Conservation (phyloP, 2,113 vertebrate genomes). For the Vimba vimba region DNA sequence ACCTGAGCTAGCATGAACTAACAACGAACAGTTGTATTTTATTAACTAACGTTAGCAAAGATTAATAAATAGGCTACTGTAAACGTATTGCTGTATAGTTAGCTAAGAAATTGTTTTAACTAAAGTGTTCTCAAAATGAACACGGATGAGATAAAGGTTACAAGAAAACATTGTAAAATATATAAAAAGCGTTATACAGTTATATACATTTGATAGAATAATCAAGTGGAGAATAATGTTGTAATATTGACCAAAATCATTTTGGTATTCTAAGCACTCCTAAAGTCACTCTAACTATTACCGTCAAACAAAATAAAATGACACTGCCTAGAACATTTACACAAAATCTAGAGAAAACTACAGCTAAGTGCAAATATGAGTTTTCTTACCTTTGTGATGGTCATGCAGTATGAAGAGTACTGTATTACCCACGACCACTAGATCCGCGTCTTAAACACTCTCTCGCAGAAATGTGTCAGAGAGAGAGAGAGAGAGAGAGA, state of each 20-base stretch:
- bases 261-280: too few species aligned
- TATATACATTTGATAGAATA: neutral
- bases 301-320: neutral
- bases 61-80: neutral
- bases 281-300: neutral
- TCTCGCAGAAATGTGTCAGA: conserved; percentile 17
- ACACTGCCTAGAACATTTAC: neutral
- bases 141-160: neutral
- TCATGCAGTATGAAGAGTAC: neutral
- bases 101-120: neutral
- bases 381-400: conserved; percentile 35
- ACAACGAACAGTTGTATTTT: too few species aligned
- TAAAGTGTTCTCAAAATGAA: neutral
- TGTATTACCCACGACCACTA: neutral
- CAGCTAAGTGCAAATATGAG: neutral
- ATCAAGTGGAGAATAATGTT: neutral
- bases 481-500: neutral
- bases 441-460: conserved; percentile 26
- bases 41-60: too few species aligned
- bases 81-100: neutral
- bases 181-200: neutral
- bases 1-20: too few species aligned
- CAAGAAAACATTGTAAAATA: neutral
- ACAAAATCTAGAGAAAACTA: neutral
- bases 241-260: neutral